Percentiles rank a stretch among this genome's conserved stretches.
Evolutionary conservation across 2,113 vertebrate species (phyloP).

Genomic region (Ochotona princeps): DNA sequence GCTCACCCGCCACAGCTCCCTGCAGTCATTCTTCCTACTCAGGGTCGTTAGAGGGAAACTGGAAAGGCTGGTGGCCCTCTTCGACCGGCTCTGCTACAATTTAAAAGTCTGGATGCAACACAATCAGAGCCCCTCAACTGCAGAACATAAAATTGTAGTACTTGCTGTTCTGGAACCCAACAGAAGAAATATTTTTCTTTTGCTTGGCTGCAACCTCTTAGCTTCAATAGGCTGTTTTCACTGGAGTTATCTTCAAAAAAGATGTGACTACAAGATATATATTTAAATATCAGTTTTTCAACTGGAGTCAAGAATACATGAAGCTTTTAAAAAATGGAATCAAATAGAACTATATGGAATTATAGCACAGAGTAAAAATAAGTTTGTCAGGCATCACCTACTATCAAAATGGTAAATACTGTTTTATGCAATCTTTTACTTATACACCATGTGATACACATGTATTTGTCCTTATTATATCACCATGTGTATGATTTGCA

Average conservation of each 20-base stretch:
- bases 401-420: not conserved
- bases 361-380: conserved; percentile 8
- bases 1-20: conserved; percentile 52
- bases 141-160: conserved; percentile 66
- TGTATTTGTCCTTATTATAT: not conserved
- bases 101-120: conserved; percentile 42
- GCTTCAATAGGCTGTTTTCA: conserved; percentile 54
- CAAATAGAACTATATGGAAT: not conserved
- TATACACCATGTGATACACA: not conserved
- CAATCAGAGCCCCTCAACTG: conserved; percentile 49
- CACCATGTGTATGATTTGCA: not conserved
- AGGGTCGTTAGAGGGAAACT: conserved; percentile 60
- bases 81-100: conserved; percentile 10
- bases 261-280: not conserved
- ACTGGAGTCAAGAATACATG: not conserved
- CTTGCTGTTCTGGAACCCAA: conserved; percentile 62
- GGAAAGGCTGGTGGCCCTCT: conserved; percentile 45
- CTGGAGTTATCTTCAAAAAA: conserved; percentile 31
- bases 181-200: conserved; percentile 58
- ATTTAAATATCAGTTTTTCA: conserved; percentile 26
- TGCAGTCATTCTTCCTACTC: conserved; percentile 54
- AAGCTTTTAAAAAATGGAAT: conserved; percentile 36
- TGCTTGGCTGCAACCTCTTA: conserved; percentile 7
- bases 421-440: not conserved
- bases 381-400: not conserved